These are phyloP conservation scores for Sicus ferrugineus DNA, from an alignment of 2,888 invertebrate species.

Conservation along the genomic window DNA sequence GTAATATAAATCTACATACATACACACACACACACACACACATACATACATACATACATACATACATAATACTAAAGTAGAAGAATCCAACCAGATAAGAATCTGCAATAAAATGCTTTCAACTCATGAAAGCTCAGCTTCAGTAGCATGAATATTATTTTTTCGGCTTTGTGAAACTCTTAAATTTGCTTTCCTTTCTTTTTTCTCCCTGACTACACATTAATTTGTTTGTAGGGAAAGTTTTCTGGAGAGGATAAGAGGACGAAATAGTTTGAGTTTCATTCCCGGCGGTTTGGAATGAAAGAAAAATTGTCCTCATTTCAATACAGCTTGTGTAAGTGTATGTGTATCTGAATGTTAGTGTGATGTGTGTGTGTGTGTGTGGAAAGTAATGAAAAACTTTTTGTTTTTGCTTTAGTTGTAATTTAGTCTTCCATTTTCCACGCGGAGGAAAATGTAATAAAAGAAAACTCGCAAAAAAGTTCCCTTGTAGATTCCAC, in stretches of 20 bases:
- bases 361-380: background rate
- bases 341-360: too few species aligned
- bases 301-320: conserved; percentile 12
- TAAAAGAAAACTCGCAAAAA: conserved; percentile 3
- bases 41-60: too few species aligned
- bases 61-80: too few species aligned
- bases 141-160: background rate
- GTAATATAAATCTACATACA: too few species aligned
- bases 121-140: background rate
- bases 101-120: background rate
- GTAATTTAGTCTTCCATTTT: conserved; percentile 13
- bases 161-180: background rate
- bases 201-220: background rate
- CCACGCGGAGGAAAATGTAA: background rate
- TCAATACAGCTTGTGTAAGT: too few species aligned
- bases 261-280: background rate
- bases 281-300: background rate
- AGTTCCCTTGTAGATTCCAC: too few species aligned
- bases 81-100: background rate
- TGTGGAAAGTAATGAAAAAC: background rate
- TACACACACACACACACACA: too few species aligned
- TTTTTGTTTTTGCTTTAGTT: conserved; percentile 15
- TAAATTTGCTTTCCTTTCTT: background rate
- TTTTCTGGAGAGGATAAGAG: too few species aligned
- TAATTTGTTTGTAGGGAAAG: too few species aligned